Percentiles rank a stretch among this genome's conserved stretches.
Evolutionary conservation across 2,113 vertebrate genomes (phyloP).

Genomic region (Rhombomys opimus): DNA sequence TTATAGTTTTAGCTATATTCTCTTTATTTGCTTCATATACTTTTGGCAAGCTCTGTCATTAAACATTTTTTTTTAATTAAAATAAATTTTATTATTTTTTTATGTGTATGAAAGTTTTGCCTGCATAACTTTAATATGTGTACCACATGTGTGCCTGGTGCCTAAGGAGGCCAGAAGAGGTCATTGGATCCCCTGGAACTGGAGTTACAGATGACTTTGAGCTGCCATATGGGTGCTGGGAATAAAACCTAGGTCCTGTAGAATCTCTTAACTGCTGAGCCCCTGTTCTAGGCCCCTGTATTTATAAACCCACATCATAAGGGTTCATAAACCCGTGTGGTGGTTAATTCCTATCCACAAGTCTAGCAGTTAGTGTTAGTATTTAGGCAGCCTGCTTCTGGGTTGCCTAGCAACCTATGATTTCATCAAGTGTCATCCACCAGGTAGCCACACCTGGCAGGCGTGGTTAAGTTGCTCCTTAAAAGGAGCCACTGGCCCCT

Average conservation of each 20-base stretch:
- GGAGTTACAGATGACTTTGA: not conserved
- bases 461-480: too few relatives aligned
- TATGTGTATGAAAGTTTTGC: not conserved
- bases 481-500: too few relatives aligned
- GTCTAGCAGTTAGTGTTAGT: too few relatives aligned
- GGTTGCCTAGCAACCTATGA: too few relatives aligned
- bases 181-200: not conserved
- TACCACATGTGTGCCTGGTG: not conserved
- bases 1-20: not conserved
- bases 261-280: not conserved
- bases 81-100: not conserved
- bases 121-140: not conserved
- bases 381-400: too few relatives aligned
- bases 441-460: too few relatives aligned
- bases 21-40: not conserved
- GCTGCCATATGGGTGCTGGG: not conserved
- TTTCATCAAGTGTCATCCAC: too few relatives aligned
- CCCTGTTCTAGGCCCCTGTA: not conserved
- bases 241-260: not conserved
- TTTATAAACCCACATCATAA: not conserved
- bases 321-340: too few relatives aligned
- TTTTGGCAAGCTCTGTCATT: constrained; percentile 19
- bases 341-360: not conserved
- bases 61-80: not conserved
- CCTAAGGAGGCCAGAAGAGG: not conserved